A percentile compares a stretch with the other conserved stretches of the same genome.
These are phyloP conservation scores for Catocala sponsa DNA, from an alignment of 2,888 invertebrate genomes.

Conservation along the genomic window DNA sequence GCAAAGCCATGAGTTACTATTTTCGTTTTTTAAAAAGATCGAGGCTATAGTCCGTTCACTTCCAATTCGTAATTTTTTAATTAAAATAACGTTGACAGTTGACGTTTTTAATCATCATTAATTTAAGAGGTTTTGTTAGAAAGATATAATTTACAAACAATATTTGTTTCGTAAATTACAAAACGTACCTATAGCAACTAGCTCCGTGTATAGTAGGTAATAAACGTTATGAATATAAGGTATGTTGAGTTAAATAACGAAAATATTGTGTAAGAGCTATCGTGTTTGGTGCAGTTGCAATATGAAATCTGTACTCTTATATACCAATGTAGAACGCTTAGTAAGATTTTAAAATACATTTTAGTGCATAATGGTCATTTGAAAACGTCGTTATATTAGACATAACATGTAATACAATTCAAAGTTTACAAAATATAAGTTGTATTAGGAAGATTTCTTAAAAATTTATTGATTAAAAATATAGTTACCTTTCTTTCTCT, in stretches of 20 bases:
- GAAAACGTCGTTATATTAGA: slow-evolving; percentile 22
- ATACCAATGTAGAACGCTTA: slow-evolving; percentile 21
- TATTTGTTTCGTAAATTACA: no score
- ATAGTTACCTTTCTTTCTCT: slow-evolving; percentile 87
- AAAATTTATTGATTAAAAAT: slow-evolving; percentile 2
- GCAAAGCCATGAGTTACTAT: background rate
- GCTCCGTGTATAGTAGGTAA: no score
- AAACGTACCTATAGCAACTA: no score
- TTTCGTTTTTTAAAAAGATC: no score
- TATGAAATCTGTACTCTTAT: slow-evolving; percentile 40
- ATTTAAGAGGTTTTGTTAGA: no score
- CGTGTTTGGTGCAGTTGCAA: slow-evolving; percentile 40
- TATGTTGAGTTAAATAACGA: slow-evolving; percentile 29
- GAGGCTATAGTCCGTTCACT: no score
- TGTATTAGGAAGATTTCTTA: background rate
- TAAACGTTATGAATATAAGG: no score
- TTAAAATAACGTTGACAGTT: no score
- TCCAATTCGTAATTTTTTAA: no score
- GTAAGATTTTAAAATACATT: slow-evolving; percentile 39
- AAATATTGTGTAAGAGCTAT: slow-evolving; percentile 50
- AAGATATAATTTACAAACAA: no score
- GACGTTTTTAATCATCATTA: no score
- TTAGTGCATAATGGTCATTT: slow-evolving; percentile 44
- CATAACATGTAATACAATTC: slow-evolving; percentile 26
- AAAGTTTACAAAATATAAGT: slow-evolving; percentile 22